Evolutionary conservation across 2,888 invertebrate genomes (phyloP).

Genomic region (Notodonta dromedarius): DNA sequence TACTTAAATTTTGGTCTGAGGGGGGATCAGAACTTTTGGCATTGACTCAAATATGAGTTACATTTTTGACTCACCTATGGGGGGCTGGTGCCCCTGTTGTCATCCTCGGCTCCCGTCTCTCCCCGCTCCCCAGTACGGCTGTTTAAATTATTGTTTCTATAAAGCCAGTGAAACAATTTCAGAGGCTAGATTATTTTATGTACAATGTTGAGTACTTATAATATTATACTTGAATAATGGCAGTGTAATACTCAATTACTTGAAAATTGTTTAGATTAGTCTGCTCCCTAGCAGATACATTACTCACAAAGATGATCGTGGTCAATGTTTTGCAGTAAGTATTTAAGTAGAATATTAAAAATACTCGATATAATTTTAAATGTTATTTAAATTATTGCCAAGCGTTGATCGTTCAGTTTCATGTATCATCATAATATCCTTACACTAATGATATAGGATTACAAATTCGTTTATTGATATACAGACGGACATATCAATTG

Average conservation of each 20-base stretch:
- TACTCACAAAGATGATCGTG: too few species aligned
- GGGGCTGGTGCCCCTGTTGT: too few species aligned
- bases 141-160: slow-evolving; percentile 15
- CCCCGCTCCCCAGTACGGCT: too few species aligned
- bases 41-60: too few species aligned
- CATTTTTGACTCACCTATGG: too few species aligned
- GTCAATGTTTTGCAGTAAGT: not conserved
- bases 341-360: slow-evolving; percentile 3
- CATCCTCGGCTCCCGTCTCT: too few species aligned
- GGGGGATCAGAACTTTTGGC: too few species aligned
- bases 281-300: too few species aligned
- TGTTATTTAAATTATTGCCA: slow-evolving; percentile 76
- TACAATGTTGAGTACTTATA: slow-evolving; percentile 7
- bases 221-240: not conserved
- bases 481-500: slow-evolving; percentile 77
- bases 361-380: slow-evolving; percentile 3
- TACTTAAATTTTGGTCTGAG: too few species aligned
- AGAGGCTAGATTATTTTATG: slow-evolving; percentile 8
- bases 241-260: not conserved
- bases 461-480: slow-evolving; percentile 82
- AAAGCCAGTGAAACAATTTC: slow-evolving; percentile 13
- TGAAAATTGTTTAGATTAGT: too few species aligned
- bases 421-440: slow-evolving; percentile 49
- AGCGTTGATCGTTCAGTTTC: slow-evolving; percentile 70
- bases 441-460: slow-evolving; percentile 79